Percentiles rank a stretch among this genome's conserved stretches.
Evolutionary conservation across 2,888 invertebrate species (phyloP).

Genomic region (Trichogramma dendrolimi): DNA sequence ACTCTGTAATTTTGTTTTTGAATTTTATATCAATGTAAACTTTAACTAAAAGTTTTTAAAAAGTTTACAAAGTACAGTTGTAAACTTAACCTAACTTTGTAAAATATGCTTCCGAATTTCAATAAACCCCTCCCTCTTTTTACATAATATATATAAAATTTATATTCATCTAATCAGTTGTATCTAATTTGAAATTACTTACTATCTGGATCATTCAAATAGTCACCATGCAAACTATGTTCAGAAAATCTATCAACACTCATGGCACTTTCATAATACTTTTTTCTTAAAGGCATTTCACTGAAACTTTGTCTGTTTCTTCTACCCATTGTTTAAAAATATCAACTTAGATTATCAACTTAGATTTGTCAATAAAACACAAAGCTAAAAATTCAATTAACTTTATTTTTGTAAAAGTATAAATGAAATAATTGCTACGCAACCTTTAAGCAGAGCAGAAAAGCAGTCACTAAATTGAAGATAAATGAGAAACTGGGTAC

Average conservation of each 20-base stretch:
- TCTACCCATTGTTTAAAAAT: conserved; percentile 17
- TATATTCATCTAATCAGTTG: no score
- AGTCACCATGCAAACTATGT: conserved; percentile 37
- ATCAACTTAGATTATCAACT: conserved; percentile 6
- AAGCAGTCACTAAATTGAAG: conserved; percentile 3
- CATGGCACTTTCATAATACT: conserved; percentile 34
- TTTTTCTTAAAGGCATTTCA: conserved; percentile 35
- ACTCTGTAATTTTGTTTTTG: no score
- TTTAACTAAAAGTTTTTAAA: no score
- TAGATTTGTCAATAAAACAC: background rate
- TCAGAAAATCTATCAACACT: conserved; percentile 46
- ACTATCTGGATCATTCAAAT: conserved; percentile 11
- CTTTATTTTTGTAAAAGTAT: background rate
- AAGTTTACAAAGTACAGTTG: no score
- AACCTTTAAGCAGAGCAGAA: background rate
- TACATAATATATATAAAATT: no score
- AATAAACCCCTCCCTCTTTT: no score
- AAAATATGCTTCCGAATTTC: no score
- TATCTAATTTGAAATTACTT: no score
- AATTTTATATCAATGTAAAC: no score
- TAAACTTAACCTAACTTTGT: no score
- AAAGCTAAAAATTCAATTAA: no score
- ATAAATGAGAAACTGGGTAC: conserved; percentile 14
- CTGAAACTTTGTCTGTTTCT: conserved; percentile 6
- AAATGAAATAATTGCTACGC: background rate